A percentile compares a stretch with the other conserved stretches of the same genome.
Conservation (phyloP, 2,797 vertebrate genomes). For the Pempheris klunzingeri region DNA sequence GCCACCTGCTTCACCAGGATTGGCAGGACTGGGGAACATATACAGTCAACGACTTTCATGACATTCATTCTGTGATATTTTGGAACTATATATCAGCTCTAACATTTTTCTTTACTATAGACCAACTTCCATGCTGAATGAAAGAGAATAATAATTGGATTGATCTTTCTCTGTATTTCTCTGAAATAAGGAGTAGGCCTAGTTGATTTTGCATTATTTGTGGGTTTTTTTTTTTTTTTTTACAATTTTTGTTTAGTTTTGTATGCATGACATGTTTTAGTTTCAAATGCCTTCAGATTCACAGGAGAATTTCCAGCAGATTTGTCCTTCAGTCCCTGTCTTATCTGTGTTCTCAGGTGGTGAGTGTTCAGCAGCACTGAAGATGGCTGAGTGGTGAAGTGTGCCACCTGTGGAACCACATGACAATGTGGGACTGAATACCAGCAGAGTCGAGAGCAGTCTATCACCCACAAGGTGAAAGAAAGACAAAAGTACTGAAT, state of each 20-base stretch:
- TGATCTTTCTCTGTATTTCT: not conserved
- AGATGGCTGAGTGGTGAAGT: not conserved
- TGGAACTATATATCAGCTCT: slow-evolving; percentile 2
- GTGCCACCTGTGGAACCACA: not conserved
- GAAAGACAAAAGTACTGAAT: not conserved
- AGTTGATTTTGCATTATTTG: not conserved
- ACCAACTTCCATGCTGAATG: not conserved
- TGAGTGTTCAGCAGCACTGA: not conserved
- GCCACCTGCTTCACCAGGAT: slow-evolving; percentile 33
- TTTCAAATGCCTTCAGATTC: not conserved
- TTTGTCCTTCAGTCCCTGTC: not conserved
- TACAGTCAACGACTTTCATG: not conserved
- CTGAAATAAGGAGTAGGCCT: not conserved
- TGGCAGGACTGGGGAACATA: not conserved
- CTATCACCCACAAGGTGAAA: not conserved
- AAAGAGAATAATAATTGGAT: not conserved
- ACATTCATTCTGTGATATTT: not conserved
- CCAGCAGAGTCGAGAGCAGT: not conserved
- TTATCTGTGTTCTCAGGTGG: not conserved
- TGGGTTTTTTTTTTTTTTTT: too few relatives aligned
- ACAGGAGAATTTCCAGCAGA: not conserved
- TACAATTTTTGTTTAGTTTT: not conserved
- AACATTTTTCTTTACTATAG: not conserved
- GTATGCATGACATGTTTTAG: not conserved
- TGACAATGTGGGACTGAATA: not conserved